Evolutionary conservation across 1,140 invertebrate genomes (phyloP).

Genomic region (Drosophila gunungcola): DNA sequence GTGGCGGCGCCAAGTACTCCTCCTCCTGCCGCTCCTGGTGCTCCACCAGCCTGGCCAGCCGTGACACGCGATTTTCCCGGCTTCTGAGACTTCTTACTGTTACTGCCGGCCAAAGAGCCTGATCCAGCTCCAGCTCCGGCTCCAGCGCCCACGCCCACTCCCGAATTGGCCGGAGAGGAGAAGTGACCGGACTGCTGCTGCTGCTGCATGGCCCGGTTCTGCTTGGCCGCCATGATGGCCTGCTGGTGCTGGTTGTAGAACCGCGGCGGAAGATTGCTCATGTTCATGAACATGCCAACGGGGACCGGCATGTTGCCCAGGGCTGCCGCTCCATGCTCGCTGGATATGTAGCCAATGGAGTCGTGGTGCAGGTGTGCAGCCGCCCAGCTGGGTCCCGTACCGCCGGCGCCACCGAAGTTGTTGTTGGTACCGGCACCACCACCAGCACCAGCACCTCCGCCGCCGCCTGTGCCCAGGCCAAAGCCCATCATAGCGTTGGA

Average conservation of each 20-base stretch:
- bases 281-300: constrained; percentile 97
- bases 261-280: constrained; percentile 94
- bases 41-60: constrained; percentile 11
- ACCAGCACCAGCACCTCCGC: background rate
- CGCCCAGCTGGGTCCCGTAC: constrained; percentile 33
- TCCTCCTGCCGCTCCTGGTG: background rate
- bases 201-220: constrained; percentile 55
- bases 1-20: background rate
- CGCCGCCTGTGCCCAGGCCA: constrained; percentile 68
- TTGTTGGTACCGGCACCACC: constrained; percentile 30
- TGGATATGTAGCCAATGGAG: constrained; percentile 96
- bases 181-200: constrained; percentile 18
- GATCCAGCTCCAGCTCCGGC: background rate
- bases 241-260: constrained; percentile 93
- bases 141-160: background rate
- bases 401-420: constrained; percentile 14
- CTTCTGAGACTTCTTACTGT: constrained; percentile 49
- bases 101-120: constrained; percentile 4
- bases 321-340: constrained; percentile 92
- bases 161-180: background rate
- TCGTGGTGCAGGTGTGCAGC: constrained; percentile 89
- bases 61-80: background rate
- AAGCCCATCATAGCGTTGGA: constrained; percentile 74
- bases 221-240: constrained; percentile 85
- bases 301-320: constrained; percentile 94